Percentiles rank a stretch among this genome's conserved stretches.
Conservation (phyloP, 2,797 vertebrate genomes). For the Myotis myotis region DNA sequence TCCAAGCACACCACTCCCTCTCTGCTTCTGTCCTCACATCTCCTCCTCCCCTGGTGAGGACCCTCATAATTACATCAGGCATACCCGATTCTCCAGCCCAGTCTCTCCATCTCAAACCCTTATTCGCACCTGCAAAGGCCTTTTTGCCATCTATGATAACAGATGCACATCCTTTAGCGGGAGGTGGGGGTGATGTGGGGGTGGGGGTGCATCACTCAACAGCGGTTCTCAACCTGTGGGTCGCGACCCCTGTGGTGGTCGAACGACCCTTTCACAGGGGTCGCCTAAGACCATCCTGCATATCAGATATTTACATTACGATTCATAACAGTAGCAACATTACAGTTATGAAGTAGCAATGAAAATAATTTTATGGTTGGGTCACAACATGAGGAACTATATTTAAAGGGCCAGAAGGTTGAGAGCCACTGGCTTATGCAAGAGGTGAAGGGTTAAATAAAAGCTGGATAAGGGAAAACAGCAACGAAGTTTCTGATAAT, state of each 20-base stretch:
- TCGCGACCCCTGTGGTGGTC: no score
- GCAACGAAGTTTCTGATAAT: background rate
- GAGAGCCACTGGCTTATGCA: background rate
- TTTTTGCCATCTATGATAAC: background rate
- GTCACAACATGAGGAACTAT: no score
- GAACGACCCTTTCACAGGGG: no score
- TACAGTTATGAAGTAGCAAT: no score
- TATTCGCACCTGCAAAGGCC: background rate
- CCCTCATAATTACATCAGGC: background rate
- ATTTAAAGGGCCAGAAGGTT: no score
- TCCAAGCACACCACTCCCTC: background rate
- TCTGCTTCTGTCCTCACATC: background rate
- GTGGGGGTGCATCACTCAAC: background rate
- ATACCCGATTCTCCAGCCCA: background rate
- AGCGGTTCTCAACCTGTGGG: no score
- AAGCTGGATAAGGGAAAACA: conserved; percentile 14
- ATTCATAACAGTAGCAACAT: no score
- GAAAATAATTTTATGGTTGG: no score
- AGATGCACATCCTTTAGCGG: background rate
- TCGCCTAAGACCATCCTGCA: no score
- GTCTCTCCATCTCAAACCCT: background rate
- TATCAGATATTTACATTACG: no score
- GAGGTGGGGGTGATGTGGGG: no score
- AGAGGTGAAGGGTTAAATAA: background rate
- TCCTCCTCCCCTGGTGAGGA: background rate